These are phyloP conservation scores for Drosophila crucigera DNA, from an alignment of 2,888 invertebrate species.

Conservation along the genomic window DNA sequence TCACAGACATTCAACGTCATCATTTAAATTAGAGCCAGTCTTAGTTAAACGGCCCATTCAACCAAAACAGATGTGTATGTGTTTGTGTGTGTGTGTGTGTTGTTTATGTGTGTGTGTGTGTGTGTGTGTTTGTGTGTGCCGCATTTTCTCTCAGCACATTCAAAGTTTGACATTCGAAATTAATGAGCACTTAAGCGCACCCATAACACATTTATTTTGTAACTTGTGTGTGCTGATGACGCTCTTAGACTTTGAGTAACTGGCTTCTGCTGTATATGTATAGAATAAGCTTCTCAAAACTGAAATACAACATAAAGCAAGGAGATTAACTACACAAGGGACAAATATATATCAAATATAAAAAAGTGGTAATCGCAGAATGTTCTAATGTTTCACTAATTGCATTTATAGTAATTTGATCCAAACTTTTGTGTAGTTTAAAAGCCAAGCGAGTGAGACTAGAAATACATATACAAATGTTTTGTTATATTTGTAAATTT, in stretches of 20 bases:
- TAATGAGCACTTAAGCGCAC: constrained; percentile 81
- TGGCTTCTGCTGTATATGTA: constrained; percentile 17
- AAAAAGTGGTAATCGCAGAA: not conserved
- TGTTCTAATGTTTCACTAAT: not conserved
- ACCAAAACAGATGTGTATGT: not conserved
- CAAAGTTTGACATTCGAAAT: constrained; percentile 73
- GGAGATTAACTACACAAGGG: not conserved
- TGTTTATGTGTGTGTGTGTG: not conserved
- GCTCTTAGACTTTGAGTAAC: constrained; percentile 29
- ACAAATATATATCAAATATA: not conserved
- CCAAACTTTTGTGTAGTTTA: not conserved
- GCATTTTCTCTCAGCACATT: constrained; percentile 16
- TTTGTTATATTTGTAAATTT: not conserved
- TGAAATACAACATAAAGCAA: constrained; percentile 11
- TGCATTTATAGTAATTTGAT: not conserved
- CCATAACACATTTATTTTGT: constrained; percentile 76
- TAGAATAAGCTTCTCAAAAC: constrained; percentile 23
- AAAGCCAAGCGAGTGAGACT: not conserved
- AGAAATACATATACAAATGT: not conserved
- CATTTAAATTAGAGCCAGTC: constrained; percentile 38
- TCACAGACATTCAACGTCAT: constrained; percentile 43
- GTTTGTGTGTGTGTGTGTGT: not conserved
- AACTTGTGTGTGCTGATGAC: constrained; percentile 51
- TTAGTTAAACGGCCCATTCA: constrained; percentile 29
- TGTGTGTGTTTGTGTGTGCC: not conserved